phyloP scores from a whole-genome alignment of 2,797 vertebrate species.

The Todus mexicanus region DNA sequence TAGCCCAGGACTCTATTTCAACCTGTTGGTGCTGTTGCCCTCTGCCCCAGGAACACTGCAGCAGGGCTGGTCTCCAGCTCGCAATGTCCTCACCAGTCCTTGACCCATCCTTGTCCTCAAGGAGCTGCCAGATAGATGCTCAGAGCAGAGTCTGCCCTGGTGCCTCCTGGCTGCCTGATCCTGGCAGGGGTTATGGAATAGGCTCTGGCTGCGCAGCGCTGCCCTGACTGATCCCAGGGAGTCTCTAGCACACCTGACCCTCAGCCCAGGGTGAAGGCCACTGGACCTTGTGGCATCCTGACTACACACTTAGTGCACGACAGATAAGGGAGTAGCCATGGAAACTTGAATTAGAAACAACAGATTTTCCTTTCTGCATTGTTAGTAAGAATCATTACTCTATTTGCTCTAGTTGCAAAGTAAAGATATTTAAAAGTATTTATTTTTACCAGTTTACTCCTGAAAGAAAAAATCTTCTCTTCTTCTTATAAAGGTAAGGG shows the following conservation, averaged over 20 bases:
- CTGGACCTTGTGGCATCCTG: not conserved
- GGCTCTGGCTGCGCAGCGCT: not conserved
- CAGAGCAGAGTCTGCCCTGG: not conserved
- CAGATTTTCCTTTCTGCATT: not conserved
- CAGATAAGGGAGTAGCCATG: not conserved
- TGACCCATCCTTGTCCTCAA: no score
- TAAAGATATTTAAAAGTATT: not conserved
- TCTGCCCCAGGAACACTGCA: not conserved
- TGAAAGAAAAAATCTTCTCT: not conserved
- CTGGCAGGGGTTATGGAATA: not conserved
- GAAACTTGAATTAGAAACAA: not conserved
- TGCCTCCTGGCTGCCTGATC: not conserved
- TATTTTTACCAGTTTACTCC: not conserved
- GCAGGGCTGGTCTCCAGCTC: not conserved
- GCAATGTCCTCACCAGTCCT: fast-evolving
- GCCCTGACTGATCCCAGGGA: not conserved
- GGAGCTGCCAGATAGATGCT: fast-evolving
- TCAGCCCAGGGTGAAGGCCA: fast-evolving
- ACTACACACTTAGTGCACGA: not conserved
- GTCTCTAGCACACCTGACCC: fast-evolving
- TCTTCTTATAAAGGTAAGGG: not conserved
- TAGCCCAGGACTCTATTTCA: not conserved
- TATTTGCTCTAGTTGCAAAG: not conserved
- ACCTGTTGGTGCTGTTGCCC: no score
- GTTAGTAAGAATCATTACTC: not conserved